phyloP scores from a whole-genome alignment of 1,140 invertebrate genomes.

The Pogonus chalceus region DNA sequence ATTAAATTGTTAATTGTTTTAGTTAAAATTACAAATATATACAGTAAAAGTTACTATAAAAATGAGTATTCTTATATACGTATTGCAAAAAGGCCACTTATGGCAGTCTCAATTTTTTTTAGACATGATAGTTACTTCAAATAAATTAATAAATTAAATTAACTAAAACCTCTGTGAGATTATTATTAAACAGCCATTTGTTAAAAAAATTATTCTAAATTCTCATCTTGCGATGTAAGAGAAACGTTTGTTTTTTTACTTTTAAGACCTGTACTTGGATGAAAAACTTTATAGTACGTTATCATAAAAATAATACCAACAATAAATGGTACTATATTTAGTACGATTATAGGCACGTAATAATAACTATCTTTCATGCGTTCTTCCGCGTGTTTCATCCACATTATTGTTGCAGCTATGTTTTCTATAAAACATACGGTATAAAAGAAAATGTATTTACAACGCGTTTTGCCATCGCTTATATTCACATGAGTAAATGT shows the following conservation, averaged over 20 bases:
- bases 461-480: slow-evolving; percentile 52
- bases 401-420: slow-evolving; percentile 44
- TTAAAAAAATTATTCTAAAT: background rate
- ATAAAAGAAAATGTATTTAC: slow-evolving; percentile 55
- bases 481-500: slow-evolving; percentile 62
- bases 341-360: slow-evolving; percentile 47
- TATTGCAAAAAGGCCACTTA: too few species aligned
- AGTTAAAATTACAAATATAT: too few species aligned
- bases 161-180: too few species aligned
- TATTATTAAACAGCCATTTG: too few species aligned
- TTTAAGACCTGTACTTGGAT: slow-evolving; percentile 42
- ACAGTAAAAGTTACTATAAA: too few species aligned
- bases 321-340: slow-evolving; percentile 55
- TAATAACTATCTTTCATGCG: slow-evolving; percentile 40
- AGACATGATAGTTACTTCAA: too few species aligned
- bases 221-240: background rate
- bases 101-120: too few species aligned
- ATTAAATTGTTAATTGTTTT: too few species aligned
- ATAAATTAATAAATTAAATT: too few species aligned
- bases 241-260: background rate
- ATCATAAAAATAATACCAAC: slow-evolving; percentile 62
- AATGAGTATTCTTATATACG: too few species aligned
- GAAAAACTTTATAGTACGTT: slow-evolving; percentile 67
- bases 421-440: slow-evolving; percentile 56
- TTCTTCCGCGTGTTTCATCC: slow-evolving; percentile 41